Percentiles rank a stretch among this genome's conserved stretches.
phyloP scores from a whole-genome alignment of 1,140 invertebrate species.

The Stegodyphus dumicola region DNA sequence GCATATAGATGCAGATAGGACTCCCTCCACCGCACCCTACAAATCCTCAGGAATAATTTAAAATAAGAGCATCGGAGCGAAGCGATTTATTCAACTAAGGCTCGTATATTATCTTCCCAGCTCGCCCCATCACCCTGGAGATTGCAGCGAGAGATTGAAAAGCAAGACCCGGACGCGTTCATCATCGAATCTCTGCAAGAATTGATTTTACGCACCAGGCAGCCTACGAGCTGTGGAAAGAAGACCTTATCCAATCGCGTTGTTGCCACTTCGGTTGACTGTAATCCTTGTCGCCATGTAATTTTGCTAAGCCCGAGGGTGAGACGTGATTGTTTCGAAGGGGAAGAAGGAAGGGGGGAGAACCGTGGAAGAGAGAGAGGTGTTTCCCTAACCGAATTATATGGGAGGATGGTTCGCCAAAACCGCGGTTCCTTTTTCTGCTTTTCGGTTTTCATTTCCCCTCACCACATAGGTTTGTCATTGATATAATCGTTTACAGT shows the following conservation, averaged over 20 bases:
- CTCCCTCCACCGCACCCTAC: not conserved
- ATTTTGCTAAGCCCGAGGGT: slow-evolving; percentile 13
- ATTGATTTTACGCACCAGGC: slow-evolving; percentile 12
- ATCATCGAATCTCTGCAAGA: slow-evolving; percentile 3
- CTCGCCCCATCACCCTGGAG: not conserved
- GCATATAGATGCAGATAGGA: slow-evolving; percentile 1
- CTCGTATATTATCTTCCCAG: slow-evolving; percentile 19
- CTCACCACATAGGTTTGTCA: not conserved
- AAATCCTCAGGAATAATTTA: slow-evolving; percentile 45
- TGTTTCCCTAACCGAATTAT: slow-evolving; percentile 11
- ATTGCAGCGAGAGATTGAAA: slow-evolving; percentile 14
- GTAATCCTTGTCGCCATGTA: slow-evolving; percentile 32
- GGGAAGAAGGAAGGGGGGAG: not conserved
- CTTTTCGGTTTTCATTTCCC: too few relatives aligned
- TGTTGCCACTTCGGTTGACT: slow-evolving; percentile 28
- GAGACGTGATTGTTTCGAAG: slow-evolving; percentile 3
- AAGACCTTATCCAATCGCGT: slow-evolving; percentile 5
- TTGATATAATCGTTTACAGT: not conserved
- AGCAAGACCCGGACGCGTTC: not conserved
- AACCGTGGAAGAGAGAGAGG: not conserved
- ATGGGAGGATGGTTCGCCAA: slow-evolving; percentile 5
- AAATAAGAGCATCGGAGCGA: slow-evolving; percentile 39
- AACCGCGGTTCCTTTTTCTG: not conserved
- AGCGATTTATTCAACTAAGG: slow-evolving; percentile 41
- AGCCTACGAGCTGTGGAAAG: not conserved